Conservation (phyloP, 1,140 invertebrate species). For the Drosophila aff. region DNA sequence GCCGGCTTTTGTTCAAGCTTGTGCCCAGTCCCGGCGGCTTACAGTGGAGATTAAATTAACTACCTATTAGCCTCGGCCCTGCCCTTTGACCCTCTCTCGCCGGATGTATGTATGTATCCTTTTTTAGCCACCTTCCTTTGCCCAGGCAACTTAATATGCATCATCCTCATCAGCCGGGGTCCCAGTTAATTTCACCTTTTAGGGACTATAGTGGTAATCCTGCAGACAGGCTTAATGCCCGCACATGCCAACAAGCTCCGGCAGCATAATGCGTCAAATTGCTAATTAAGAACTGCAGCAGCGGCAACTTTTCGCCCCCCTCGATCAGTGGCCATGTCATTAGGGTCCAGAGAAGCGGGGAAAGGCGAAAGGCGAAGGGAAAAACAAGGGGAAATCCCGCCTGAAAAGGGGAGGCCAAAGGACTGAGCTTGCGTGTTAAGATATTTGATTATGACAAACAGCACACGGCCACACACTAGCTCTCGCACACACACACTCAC, state of each 20-base stretch:
- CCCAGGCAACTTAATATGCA: conserved; percentile 43
- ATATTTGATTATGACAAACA: conserved; percentile 80
- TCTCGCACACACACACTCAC: conserved; percentile 21
- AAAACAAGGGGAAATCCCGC: conserved; percentile 3
- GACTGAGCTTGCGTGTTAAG: conserved; percentile 71
- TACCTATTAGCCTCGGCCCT: conserved; percentile 17
- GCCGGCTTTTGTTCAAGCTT: conserved; percentile 1
- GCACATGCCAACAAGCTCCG: conserved; percentile 45
- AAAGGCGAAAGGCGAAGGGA: background rate
- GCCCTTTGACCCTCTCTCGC: conserved; percentile 15
- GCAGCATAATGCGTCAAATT: conserved; percentile 71
- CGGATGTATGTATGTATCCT: conserved; percentile 6
- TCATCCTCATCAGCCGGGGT: conserved; percentile 17
- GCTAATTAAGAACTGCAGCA: conserved; percentile 75
- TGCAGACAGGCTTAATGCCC: conserved; percentile 50
- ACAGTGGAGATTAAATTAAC: conserved; percentile 27
- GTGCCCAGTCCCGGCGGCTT: conserved; percentile 12
- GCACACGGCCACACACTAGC: conserved; percentile 19
- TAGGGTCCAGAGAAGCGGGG: conserved; percentile 41
- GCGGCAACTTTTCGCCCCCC: conserved; percentile 39
- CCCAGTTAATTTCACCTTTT: conserved; percentile 39
- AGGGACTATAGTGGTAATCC: conserved; percentile 39
- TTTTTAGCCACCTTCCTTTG: conserved; percentile 19
- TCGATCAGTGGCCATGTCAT: conserved; percentile 68
- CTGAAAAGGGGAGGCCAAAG: conserved; percentile 17